Base-by-base conservation (phyloP, 2,888 invertebrate genomes). In the Cyclophora punctaria region DNA sequence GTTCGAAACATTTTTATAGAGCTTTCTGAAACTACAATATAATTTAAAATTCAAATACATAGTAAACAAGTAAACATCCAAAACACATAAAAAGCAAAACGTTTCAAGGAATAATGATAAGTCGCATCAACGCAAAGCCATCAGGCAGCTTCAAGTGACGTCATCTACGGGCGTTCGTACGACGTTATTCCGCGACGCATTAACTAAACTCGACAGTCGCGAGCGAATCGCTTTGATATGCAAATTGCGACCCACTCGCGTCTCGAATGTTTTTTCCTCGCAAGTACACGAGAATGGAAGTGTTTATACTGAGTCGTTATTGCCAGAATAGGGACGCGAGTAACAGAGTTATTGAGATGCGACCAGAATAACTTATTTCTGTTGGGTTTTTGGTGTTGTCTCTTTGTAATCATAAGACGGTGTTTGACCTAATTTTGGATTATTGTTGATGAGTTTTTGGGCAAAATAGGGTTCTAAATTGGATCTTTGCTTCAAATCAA, bases 221-320 rank as follows among this genome's bases (percentile, higher is more conserved):
- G 46, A 37, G 37, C 40, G 51, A 47, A 56, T 54, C 53, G 59
- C 58, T 63, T 63, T 63, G 56, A 58, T 54, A 63, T 63, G 63
- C 58, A 57, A 63, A 63, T 61, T 48, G 20, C 47, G 47, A 35
- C 35, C 52, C 46, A 5, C 48, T 49, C 53, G 51, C 53, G 40
- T 54, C 49, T 53, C 46, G 48, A 55, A 56, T 58, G 56, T 58
- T 59, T 52, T 57, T 57, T 54, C 44, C 50, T 51, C 47, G 52
- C 50, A 50, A 54, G 56, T 53, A 55, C 55, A 51, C 47, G 52
- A 56, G 52, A 48, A 45, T 52, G 51, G 46, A 37, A 37, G 51
- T 56, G 61, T 59, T 57, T 62, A 58, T 58, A 50, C 53, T 48
- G 52, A 49, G 49, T 50, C 52, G 53, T 58, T 57, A 59, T 57